Percentiles rank a stretch among this genome's conserved stretches.
Evolutionary conservation across 2,797 vertebrate genomes (phyloP).

Genomic region (Euthynnus affinis): DNA sequence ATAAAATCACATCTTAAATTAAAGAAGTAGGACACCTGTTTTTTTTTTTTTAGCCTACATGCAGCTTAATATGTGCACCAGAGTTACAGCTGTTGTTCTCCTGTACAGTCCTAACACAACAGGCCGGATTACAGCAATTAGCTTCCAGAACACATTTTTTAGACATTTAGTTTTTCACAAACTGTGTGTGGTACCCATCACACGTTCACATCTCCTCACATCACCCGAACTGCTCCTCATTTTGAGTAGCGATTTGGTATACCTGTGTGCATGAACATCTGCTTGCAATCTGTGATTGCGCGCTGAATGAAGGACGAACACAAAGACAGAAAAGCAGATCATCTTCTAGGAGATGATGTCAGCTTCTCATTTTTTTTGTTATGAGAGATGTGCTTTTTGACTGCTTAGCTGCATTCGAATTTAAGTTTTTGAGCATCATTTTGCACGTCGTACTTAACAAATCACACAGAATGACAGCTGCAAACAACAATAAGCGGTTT

Average conservation of each 20-base stretch:
- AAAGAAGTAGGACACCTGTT: not conserved
- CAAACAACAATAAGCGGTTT: constrained; percentile 4
- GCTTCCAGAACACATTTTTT: constrained; percentile 9
- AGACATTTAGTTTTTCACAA: not conserved
- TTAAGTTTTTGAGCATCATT: not conserved
- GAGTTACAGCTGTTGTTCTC: not conserved
- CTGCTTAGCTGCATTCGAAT: not conserved
- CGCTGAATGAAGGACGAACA: constrained; percentile 14
- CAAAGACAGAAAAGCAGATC: not conserved
- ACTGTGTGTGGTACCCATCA: not conserved
- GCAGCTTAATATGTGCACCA: not conserved
- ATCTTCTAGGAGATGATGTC: not conserved
- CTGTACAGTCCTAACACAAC: constrained; percentile 7
- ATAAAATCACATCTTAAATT: not conserved
- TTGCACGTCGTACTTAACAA: not conserved
- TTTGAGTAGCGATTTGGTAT: constrained; percentile 18
- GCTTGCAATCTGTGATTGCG: constrained; percentile 1
- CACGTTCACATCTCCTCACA: not conserved
- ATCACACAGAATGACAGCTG: not conserved
- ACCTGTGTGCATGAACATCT: constrained; percentile 37
- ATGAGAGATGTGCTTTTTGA: not conserved
- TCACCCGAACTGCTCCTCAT: not conserved
- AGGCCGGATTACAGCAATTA: constrained; percentile 26
- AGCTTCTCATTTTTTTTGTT: constrained; percentile 4
- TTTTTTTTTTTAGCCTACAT: not conserved